These are phyloP conservation scores for Serrognathus titanus DNA, from an alignment of 2,888 invertebrate species.

Conservation along the genomic window DNA sequence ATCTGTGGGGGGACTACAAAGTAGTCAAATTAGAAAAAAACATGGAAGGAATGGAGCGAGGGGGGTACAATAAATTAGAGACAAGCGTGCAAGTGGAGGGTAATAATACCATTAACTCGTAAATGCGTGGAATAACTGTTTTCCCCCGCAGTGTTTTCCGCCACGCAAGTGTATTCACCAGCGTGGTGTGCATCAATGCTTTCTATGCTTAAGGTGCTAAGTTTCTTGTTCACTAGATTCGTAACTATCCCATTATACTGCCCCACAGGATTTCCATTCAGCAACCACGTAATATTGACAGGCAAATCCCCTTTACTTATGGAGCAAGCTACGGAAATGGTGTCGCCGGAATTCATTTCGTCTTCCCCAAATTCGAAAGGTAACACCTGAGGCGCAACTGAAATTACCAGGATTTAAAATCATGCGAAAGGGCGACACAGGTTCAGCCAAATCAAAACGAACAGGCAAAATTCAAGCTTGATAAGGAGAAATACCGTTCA, in stretches of 20 bases:
- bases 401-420: slow-evolving; percentile 15
- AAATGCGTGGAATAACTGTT: slow-evolving; percentile 60
- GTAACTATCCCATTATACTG: slow-evolving; percentile 52
- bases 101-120: slow-evolving; percentile 63
- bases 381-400: slow-evolving; percentile 76
- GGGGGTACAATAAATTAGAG: too few relatives aligned
- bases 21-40: background rate
- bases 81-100: too few relatives aligned
- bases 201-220: slow-evolving; percentile 60
- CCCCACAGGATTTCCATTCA: slow-evolving; percentile 55
- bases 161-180: slow-evolving; percentile 69
- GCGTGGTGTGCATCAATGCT: slow-evolving; percentile 63
- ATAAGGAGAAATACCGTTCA: slow-evolving; percentile 59
- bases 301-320: slow-evolving; percentile 68
- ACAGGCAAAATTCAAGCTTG: background rate
- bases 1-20: slow-evolving; percentile 73
- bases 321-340: slow-evolving; percentile 63
- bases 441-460: background rate
- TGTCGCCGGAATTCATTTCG: slow-evolving; percentile 64
- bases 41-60: too few relatives aligned
- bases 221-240: slow-evolving; percentile 48
- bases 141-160: slow-evolving; percentile 63
- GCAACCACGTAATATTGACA: slow-evolving; percentile 64
- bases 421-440: background rate
- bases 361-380: slow-evolving; percentile 68